Percentiles rank a stretch among this genome's conserved stretches.
Evolutionary conservation across 92 coral and sea anemone genomes (phyloP).

Genomic region (Ricordea florida): DNA sequence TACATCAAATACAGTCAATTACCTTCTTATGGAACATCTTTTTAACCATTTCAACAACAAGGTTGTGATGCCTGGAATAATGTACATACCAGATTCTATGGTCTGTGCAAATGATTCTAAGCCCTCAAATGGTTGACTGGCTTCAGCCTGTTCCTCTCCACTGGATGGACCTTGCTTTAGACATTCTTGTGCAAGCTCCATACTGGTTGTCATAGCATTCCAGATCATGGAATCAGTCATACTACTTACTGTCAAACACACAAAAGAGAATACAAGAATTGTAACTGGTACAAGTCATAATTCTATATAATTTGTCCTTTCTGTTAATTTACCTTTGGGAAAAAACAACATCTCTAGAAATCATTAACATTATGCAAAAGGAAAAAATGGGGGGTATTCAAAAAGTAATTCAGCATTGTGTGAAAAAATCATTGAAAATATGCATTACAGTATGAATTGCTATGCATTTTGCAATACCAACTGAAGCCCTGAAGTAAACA

Average conservation of each 20-base stretch:
- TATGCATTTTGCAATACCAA: no score
- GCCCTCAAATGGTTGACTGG: conserved; percentile 91
- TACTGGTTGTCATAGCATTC: conserved; percentile 96
- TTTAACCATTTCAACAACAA: neutral
- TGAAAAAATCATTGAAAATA: no score
- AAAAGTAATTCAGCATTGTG: no score
- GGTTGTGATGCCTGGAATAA: neutral
- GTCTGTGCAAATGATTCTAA: conserved; percentile 99
- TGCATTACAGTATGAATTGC: no score
- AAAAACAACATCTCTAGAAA: no score
- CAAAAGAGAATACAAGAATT: neutral
- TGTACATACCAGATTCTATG: conserved; percentile 86
- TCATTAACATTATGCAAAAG: no score
- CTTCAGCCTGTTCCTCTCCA: conserved; percentile 87
- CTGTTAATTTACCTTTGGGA: no score
- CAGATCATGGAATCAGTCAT: conserved; percentile 93
- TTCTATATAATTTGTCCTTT: no score
- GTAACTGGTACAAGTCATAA: no score
- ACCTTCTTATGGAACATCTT: neutral
- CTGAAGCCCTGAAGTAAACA: no score
- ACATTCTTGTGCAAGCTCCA: conserved; percentile 98
- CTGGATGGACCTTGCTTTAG: conserved; percentile 83
- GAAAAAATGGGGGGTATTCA: no score
- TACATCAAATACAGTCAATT: neutral
- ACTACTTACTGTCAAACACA: conserved; percentile 39